These are phyloP conservation scores for Phyto melanocephala DNA, from an alignment of 2,888 invertebrate species.

Conservation along the genomic window DNA sequence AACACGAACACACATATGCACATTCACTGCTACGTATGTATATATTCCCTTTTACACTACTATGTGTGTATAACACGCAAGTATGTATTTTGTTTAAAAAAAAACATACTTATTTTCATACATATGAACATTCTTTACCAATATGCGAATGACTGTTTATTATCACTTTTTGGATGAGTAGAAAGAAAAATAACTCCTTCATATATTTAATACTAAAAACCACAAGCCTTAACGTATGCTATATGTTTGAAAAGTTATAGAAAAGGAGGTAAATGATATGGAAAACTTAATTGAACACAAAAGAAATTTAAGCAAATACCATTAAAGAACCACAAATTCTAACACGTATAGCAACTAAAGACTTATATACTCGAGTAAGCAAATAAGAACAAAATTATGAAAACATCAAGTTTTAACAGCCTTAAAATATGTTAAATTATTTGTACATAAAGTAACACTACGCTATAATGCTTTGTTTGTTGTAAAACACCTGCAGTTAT, in stretches of 20 bases:
- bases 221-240: conserved; percentile 56
- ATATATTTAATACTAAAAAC: conserved; percentile 41
- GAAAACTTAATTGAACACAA: conserved; percentile 49
- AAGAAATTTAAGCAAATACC: background rate
- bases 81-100: background rate
- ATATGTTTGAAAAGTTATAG: conserved; percentile 21
- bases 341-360: background rate
- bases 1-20: conserved; percentile 20
- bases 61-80: background rate
- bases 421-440: background rate
- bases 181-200: background rate
- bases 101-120: background rate
- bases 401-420: background rate
- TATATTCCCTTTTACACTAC: background rate
- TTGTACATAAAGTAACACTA: background rate
- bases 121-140: background rate
- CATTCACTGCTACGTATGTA: background rate
- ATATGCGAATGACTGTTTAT: background rate
- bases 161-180: background rate
- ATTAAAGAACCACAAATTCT: background rate
- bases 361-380: background rate
- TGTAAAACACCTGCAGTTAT: conserved; percentile 20
- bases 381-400: no score
- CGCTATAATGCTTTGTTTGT: background rate
- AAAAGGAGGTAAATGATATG: conserved; percentile 38